These are phyloP conservation scores for Oceanodroma leucorhoa DNA, from an alignment of 2,797 vertebrate species.

Conservation along the genomic window DNA sequence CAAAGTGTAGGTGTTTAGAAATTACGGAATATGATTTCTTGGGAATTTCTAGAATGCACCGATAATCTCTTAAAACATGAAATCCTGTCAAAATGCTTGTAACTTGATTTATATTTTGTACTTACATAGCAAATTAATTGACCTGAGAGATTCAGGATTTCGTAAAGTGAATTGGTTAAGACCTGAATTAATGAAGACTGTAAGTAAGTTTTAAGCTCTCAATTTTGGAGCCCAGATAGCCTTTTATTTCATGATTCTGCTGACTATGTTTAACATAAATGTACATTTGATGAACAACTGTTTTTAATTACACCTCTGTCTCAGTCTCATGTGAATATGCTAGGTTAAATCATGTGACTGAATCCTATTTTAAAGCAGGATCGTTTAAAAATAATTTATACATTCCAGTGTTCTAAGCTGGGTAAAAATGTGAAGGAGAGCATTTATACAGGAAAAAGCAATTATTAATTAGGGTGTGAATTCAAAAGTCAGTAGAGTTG, in stretches of 20 bases:
- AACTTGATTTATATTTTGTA: conserved; percentile 37
- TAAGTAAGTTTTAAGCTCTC: conserved; percentile 22
- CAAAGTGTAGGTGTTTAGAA: conserved; percentile 69
- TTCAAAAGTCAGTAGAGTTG: background rate
- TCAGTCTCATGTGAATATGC: background rate
- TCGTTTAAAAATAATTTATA: background rate
- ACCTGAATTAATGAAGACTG: conserved; percentile 55
- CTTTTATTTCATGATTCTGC: background rate
- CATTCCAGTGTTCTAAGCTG: background rate
- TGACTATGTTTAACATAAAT: background rate
- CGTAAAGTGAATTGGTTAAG: conserved; percentile 11
- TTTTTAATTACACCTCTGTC: background rate
- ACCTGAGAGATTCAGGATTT: conserved; percentile 52
- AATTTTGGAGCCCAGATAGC: background rate
- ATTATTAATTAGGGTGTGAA: conserved; percentile 1
- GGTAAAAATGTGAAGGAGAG: background rate
- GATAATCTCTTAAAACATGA: conserved; percentile 28
- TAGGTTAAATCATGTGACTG: background rate
- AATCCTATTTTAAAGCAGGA: background rate
- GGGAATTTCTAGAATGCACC: conserved; percentile 44
- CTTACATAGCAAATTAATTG: conserved; percentile 35
- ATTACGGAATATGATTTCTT: conserved; percentile 3
- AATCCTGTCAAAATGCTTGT: conserved; percentile 22
- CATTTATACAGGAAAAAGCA: background rate
- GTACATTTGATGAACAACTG: background rate